A percentile compares a stretch with the other conserved stretches of the same genome.
Evolutionary conservation across 2,797 vertebrate species (phyloP).

Genomic region (Spinus olivaceus): DNA sequence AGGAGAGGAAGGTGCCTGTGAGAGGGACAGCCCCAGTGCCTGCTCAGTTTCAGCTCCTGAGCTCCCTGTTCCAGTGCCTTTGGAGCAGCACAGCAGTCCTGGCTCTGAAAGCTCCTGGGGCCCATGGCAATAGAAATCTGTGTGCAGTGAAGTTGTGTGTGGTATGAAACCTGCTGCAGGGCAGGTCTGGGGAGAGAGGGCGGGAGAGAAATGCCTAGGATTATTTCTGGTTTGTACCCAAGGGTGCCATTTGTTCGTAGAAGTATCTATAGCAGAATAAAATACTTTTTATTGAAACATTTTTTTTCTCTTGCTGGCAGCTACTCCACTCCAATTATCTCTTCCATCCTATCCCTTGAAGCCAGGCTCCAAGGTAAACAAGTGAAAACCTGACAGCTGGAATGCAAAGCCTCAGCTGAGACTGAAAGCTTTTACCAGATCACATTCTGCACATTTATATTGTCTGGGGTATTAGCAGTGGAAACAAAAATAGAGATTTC

Average conservation of each 20-base stretch:
- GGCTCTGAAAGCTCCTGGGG: background rate
- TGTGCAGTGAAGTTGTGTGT: fast-evolving
- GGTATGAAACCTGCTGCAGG: slow-evolving; percentile 18
- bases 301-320: slow-evolving; percentile 11
- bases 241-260: slow-evolving; percentile 26
- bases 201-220: background rate
- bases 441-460: slow-evolving; percentile 4
- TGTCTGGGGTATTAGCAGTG: background rate
- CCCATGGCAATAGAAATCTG: background rate
- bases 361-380: slow-evolving; percentile 54
- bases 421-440: slow-evolving; percentile 4
- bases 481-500: background rate
- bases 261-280: slow-evolving; percentile 34
- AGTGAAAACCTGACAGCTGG: slow-evolving; percentile 51
- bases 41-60: background rate
- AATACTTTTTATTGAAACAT: slow-evolving; percentile 32
- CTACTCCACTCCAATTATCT: background rate
- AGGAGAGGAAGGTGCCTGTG: fast-evolving
- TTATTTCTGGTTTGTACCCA: slow-evolving; percentile 21
- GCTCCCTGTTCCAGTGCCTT: background rate
- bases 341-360: background rate
- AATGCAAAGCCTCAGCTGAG: slow-evolving; percentile 42
- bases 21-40: background rate
- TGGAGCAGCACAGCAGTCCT: background rate
- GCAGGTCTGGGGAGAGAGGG: background rate